Conservation (phyloP, 2,113 vertebrate genomes). For the Mormyrus iriodes region DNA sequence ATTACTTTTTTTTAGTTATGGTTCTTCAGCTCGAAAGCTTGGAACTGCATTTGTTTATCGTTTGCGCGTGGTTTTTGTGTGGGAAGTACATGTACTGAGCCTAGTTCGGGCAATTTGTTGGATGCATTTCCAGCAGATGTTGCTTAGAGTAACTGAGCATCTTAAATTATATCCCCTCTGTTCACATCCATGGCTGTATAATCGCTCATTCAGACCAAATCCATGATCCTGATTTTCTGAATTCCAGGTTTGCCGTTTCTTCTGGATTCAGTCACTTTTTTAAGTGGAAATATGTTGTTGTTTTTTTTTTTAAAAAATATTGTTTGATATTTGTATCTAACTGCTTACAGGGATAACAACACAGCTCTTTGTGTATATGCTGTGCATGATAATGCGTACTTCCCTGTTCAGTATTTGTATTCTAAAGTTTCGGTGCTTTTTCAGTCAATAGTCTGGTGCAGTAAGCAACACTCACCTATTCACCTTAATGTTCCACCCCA, state of each 20-base stretch:
- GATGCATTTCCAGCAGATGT: constrained; percentile 14
- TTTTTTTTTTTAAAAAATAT: not conserved
- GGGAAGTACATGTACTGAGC: not conserved
- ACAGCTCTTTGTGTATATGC: not conserved
- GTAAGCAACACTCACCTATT: not conserved
- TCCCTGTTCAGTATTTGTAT: not conserved
- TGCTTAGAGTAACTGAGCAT: not conserved
- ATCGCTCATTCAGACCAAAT: not conserved
- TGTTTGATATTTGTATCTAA: not conserved
- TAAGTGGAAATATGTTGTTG: not conserved
- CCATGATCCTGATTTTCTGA: not conserved
- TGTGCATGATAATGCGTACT: not conserved
- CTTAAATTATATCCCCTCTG: constrained; percentile 16
- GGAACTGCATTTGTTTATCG: not conserved
- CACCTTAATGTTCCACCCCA: not conserved
- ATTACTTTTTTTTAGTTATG: not conserved
- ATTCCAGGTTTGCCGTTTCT: not conserved
- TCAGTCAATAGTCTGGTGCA: not conserved
- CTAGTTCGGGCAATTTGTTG: constrained; percentile 6
- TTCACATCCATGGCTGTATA: not conserved
- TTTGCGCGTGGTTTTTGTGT: not conserved
- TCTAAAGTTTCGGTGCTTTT: not conserved
- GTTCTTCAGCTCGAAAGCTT: not conserved
- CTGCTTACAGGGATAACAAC: not conserved
- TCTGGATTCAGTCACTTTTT: constrained; percentile 4